Conservation (phyloP, 2,797 vertebrate species). For the Carduelis carduelis region DNA sequence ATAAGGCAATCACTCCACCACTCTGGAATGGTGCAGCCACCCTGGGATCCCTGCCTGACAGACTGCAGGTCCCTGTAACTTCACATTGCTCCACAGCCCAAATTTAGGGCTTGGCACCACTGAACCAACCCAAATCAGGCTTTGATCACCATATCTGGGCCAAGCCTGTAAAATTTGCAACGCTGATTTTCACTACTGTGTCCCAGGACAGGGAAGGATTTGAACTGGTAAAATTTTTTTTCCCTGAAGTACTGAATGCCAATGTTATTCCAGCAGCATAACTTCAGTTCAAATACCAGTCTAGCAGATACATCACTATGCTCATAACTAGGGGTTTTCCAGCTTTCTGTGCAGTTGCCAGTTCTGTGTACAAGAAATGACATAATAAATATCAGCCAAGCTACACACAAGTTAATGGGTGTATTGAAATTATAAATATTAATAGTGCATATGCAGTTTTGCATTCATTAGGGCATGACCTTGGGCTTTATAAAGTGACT, state of each 20-base stretch:
- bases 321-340: background rate
- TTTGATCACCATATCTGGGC: background rate
- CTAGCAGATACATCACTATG: fast-evolving
- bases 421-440: background rate
- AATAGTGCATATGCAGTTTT: background rate
- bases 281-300: background rate
- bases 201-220: background rate
- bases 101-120: background rate
- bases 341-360: background rate
- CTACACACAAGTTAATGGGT: background rate
- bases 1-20: fast-evolving
- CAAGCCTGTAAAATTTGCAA: fast-evolving
- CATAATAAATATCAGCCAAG: fast-evolving
- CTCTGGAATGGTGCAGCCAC: background rate
- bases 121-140: background rate
- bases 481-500: background rate
- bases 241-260: background rate
- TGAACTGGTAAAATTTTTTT: background rate
- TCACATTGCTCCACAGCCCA: background rate
- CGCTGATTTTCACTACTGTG: background rate
- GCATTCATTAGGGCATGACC: background rate
- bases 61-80: background rate
- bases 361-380: background rate
- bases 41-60: background rate
- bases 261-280: background rate